Base-by-base conservation (phyloP, 2,113 vertebrate species). In the Alouatta palliata region DNA sequence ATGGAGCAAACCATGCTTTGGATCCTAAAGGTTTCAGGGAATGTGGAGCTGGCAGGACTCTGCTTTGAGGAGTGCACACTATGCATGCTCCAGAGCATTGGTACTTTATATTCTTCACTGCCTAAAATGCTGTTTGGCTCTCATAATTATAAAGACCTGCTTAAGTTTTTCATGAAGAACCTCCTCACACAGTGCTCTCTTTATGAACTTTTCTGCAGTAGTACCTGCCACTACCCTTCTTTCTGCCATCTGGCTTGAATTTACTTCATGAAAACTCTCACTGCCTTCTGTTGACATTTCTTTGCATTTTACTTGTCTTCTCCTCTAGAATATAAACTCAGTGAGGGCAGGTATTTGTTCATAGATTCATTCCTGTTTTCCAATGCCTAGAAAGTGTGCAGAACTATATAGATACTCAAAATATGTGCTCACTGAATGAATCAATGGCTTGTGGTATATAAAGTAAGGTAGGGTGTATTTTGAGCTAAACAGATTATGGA, bases 1-100 rank as follows among this genome's bases (percentile, higher is more conserved):
- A 47, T 76, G 43, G 47, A 76, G 25, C 86, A 93, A 97, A 87
- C 70, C 75, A 76, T 82, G 80, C 70, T 96, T 47, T 96, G 37
- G 86, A 52, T 93, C 80, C 70, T 94, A 52, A 83, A 61, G 61
- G 21, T 93, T 47, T 82, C 2, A 16, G 32, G 47, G 47, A 87
- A 43, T n/a, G 73, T 35, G 30, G 64, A 84, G n/a, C 35, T 88
- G 77, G 64, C 43, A 95, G 64, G 35, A 30, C 20, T 92, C 45
- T 88, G 45, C n/a, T 93, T 87, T 32, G 13, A 10, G 11, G 84
- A 75, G n/a, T 58, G 32, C 43, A 75, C 8, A 71, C 8, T 54
- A 52, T 7, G 43, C 61, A 20, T 80, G 32, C 32, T 70, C 40
- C 68, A 47, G 56, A 79, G 49, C 19, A 64, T 83, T 85, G 54